These are phyloP conservation scores for Tanypteryx hageni DNA, from an alignment of 2,888 invertebrate species.

Conservation along the genomic window DNA sequence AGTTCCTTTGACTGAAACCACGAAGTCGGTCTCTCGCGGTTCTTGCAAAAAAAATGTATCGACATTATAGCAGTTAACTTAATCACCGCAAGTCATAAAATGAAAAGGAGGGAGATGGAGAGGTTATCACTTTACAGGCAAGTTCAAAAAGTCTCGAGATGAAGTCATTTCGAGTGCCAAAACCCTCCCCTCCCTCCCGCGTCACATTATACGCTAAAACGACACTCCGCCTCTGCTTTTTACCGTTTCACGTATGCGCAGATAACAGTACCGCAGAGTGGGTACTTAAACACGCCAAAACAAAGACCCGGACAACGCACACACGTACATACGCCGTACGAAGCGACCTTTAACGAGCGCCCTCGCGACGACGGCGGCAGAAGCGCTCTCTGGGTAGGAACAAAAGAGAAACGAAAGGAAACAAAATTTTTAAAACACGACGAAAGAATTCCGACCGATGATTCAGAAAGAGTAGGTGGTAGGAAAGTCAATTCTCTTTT, in stretches of 20 bases:
- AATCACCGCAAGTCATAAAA: too few species aligned
- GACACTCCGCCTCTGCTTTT: neutral
- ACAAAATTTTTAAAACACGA: neutral
- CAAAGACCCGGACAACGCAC: neutral
- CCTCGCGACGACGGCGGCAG: too few species aligned
- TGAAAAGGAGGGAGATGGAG: neutral
- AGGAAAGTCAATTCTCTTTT: too few species aligned
- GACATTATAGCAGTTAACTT: too few species aligned
- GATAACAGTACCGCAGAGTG: conserved; percentile 14
- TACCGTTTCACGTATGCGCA: neutral
- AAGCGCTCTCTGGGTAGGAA: too few species aligned
- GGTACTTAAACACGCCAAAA: conserved; percentile 24
- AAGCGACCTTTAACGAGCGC: neutral
- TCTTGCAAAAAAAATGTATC: too few species aligned
- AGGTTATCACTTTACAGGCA: neutral
- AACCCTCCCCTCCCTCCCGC: neutral
- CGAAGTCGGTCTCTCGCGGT: too few species aligned
- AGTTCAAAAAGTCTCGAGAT: neutral
- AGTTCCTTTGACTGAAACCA: too few species aligned
- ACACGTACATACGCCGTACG: neutral
- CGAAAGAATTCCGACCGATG: neutral
- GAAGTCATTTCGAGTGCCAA: neutral
- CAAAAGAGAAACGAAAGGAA: too few species aligned
- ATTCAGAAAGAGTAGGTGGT: neutral
- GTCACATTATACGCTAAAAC: neutral